Percentiles rank a stretch among this genome's conserved stretches.
Conservation (phyloP, 2,888 invertebrate species). For the Nyleta sp. region DNA sequence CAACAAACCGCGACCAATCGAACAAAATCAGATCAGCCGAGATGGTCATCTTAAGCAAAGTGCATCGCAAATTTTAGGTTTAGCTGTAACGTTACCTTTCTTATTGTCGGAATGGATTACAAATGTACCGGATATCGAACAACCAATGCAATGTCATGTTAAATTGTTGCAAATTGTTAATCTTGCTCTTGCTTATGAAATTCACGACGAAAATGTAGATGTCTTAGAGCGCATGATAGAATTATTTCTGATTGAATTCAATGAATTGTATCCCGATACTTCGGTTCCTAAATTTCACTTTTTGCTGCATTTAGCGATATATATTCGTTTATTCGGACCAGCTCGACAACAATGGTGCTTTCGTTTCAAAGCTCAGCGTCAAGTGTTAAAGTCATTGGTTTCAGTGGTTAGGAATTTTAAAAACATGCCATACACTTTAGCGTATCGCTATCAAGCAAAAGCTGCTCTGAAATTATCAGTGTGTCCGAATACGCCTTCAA, state of each 20-base stretch:
- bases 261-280: conserved; percentile 53
- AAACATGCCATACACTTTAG: conserved; percentile 30
- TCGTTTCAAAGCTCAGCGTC: conserved; percentile 63
- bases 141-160: conserved; percentile 46
- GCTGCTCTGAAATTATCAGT: conserved; percentile 15
- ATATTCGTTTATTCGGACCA: conserved; percentile 62
- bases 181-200: conserved; percentile 65
- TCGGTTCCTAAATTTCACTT: conserved; percentile 65
- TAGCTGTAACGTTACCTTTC: conserved; percentile 67
- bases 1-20: conserved; percentile 65
- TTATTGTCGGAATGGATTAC: conserved; percentile 64
- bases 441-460: conserved; percentile 63
- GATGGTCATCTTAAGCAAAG: conserved; percentile 61
- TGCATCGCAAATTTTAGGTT: conserved; percentile 64
- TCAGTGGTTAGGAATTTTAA: conserved; percentile 62
- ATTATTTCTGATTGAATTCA: conserved; percentile 51
- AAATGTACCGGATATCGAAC: conserved; percentile 28
- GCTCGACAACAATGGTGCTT: conserved; percentile 64
- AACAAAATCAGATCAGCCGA: background rate
- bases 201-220: conserved; percentile 49
- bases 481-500: background rate
- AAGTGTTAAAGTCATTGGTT: conserved; percentile 61
- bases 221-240: conserved; percentile 65
- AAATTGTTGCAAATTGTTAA: conserved; percentile 67
- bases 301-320: conserved; percentile 57